Evolutionary conservation across 2,888 invertebrate species (phyloP).

Genomic region (Homarus gammarus): DNA sequence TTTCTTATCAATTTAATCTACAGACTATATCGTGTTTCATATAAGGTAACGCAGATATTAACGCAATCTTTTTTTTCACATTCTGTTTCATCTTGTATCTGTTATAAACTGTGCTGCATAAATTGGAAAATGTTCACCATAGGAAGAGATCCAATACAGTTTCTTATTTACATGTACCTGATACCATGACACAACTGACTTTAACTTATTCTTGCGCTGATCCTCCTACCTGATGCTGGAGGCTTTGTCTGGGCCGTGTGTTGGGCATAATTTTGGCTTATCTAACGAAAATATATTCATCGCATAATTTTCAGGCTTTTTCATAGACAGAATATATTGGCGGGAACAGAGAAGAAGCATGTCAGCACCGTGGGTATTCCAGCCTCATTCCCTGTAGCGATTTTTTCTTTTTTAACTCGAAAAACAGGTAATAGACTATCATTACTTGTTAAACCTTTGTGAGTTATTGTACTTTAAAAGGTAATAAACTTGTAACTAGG

Average conservation of each 20-base stretch:
- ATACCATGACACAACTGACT: background rate
- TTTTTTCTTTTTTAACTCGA: no score
- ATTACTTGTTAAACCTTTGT: background rate
- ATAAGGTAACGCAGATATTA: no score
- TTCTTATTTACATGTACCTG: background rate
- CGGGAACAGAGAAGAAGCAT: background rate
- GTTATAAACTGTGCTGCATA: no score
- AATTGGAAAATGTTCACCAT: no score
- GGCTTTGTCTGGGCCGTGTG: background rate
- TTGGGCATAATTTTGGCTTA: background rate
- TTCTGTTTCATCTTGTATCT: no score
- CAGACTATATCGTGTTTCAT: no score
- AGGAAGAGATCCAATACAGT: background rate
- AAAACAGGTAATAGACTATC: background rate
- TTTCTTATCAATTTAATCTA: no score
- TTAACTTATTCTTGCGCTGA: background rate
- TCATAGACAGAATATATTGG: background rate
- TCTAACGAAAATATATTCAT: background rate
- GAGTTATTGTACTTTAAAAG: background rate
- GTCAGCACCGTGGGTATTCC: no score
- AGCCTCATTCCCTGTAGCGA: no score
- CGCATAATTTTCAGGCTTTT: background rate
- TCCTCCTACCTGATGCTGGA: background rate
- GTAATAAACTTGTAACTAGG: background rate
- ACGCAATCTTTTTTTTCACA: no score